These are phyloP conservation scores for Microtus oregoni DNA, from an alignment of 2,113 vertebrate species.

Conservation along the genomic window DNA sequence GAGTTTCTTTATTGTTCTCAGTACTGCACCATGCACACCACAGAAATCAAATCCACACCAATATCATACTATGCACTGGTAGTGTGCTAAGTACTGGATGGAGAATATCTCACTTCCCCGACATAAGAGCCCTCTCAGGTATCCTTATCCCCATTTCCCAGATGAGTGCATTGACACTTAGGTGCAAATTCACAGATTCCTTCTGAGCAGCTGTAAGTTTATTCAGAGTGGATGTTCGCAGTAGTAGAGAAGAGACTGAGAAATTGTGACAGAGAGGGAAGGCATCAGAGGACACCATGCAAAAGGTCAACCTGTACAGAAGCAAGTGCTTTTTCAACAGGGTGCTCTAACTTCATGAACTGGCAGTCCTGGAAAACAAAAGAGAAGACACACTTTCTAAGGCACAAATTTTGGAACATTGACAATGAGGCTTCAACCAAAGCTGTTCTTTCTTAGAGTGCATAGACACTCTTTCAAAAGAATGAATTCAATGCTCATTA, in stretches of 20 bases:
- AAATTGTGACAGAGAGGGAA: neutral
- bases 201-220: constrained; percentile 3
- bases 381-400: neutral
- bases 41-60: neutral
- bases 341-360: neutral
- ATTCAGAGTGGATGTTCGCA: neutral
- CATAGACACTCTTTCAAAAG: constrained; percentile 16
- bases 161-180: neutral
- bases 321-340: neutral
- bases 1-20: neutral
- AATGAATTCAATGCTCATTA: constrained; percentile 56
- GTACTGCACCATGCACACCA: neutral
- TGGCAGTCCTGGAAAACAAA: neutral
- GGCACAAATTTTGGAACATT: neutral
- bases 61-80: neutral
- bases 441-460: constrained; percentile 41
- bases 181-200: neutral
- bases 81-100: neutral
- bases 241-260: neutral
- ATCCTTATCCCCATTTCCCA: neutral
- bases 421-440: neutral
- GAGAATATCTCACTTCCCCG: neutral
- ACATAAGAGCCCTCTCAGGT: neutral
- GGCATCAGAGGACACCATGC: neutral
- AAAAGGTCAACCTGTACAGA: neutral